These are phyloP conservation scores for Scolopax rusticola DNA, from an alignment of 2,797 vertebrate species.

Conservation along the genomic window DNA sequence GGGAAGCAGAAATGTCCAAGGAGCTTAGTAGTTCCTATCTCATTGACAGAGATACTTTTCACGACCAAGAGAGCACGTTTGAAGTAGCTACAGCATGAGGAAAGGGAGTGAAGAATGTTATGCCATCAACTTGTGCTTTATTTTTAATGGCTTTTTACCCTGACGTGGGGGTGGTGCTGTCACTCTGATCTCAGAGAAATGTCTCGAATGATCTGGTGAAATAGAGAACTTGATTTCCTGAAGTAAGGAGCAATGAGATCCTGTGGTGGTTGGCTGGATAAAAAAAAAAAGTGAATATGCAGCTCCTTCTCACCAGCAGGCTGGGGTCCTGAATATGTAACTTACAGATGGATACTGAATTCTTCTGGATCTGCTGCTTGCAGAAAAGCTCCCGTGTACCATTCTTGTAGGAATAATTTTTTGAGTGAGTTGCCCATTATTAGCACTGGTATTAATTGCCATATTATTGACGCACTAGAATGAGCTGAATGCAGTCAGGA, in stretches of 20 bases:
- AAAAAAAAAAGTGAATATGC: not conserved
- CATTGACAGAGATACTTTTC: not conserved
- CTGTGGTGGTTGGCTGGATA: not conserved
- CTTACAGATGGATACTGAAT: not conserved
- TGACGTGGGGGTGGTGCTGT: not conserved
- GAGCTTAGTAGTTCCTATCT: not conserved
- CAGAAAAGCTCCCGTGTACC: not conserved
- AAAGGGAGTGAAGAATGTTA: not conserved
- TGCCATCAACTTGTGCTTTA: not conserved
- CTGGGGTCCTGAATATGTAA: not conserved
- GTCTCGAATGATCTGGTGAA: not conserved
- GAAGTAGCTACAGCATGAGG: not conserved
- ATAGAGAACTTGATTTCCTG: not conserved
- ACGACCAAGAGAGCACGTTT: not conserved
- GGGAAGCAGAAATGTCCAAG: not conserved
- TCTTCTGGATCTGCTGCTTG: not conserved
- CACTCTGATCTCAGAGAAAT: not conserved
- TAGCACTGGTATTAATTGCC: not conserved
- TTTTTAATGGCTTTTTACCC: not conserved
- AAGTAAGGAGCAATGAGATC: not conserved
- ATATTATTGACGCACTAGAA: not conserved
- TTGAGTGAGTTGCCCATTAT: not conserved
- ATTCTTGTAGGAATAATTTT: not conserved
- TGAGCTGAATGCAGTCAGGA: not conserved
- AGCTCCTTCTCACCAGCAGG: not conserved